Base-by-base conservation (phyloP, 2,888 invertebrate species). In the Pteria penguin region DNA sequence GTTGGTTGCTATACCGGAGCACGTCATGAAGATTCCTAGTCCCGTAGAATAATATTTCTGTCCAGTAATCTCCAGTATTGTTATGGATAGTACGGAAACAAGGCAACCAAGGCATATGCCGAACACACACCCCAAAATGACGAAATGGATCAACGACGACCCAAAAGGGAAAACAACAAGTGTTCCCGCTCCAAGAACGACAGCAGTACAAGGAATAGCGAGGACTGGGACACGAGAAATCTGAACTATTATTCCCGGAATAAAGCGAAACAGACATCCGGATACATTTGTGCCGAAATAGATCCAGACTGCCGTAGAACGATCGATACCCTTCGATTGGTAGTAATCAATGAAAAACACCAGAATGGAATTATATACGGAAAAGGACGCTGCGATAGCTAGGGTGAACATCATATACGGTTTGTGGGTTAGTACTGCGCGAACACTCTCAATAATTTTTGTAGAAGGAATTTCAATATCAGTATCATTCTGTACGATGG, bases 281-380 rank as follows among this genome's bases (percentile, higher is more conserved):
- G 62, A 14, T 0, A 69, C 14, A 32, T 63, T 77, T 60, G 68
- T 69, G 1, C 27, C 55, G 18, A 68, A 57, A n/a, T 57, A 69
- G 5, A 77, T 26, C 36, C 29, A 69, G 1, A 77, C 69, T 4
- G 63, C 52, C 4, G 57, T 63, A 2, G 68, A 8, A 22, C 65
- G 26, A 5, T 45, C 57, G 8, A 77, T 55, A 26, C 76, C 76
- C 18, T 69, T 73, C 8, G 26, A 33, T 58, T 73, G 55, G 62
- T 45, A 68, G 14, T 29, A 69, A 33, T 69, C 69, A 1, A 77
- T 29, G 36, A 69, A 58, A 58, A 77, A 77, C 5, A 77, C 63
- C n/a, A 73, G 11, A 36, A 73, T 31, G 1, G 52, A 24, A 32
- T 69, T 77, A 18, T 68, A 58, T 32, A 65, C n/a, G 1, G 76